These are phyloP conservation scores for Monopterus albus DNA, from an alignment of 2,113 vertebrate genomes.

Conservation along the genomic window DNA sequence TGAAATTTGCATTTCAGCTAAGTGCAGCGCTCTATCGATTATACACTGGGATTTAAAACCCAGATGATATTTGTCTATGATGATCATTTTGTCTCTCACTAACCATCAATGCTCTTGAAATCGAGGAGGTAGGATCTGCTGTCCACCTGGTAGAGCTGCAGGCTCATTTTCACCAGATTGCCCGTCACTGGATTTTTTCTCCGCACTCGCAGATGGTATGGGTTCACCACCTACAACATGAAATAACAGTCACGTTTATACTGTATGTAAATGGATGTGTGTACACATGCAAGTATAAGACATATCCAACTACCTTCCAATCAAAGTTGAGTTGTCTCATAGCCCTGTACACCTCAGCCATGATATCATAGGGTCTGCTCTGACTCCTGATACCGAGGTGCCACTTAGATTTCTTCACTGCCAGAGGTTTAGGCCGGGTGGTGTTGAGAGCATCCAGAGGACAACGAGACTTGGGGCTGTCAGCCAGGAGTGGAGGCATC, in stretches of 20 bases:
- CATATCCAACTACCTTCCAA: constrained; percentile 89
- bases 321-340: constrained; percentile 96
- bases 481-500: constrained; percentile 93
- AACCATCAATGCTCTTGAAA: constrained; percentile 99
- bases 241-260: not conserved
- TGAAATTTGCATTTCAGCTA: not conserved
- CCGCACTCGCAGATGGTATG: constrained; percentile 94
- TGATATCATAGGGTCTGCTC: constrained; percentile 96
- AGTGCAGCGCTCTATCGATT: not conserved
- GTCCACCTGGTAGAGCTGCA: constrained; percentile 99
- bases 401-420: constrained; percentile 99
- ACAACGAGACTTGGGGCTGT: constrained; percentile 94
- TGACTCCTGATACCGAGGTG: constrained; percentile 98
- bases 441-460: constrained; percentile 97
- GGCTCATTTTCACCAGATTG: constrained; percentile 97
- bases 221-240: constrained; percentile 91
- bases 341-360: constrained; percentile 97
- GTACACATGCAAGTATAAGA: not conserved
- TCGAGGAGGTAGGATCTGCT: constrained; percentile 96
- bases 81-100: constrained; percentile 17
- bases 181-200: constrained; percentile 96
- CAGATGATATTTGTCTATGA: not conserved
- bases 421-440: constrained; percentile 93
- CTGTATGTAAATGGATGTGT: not conserved
- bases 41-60: not conserved